A percentile compares a stretch with the other conserved stretches of the same genome.
Evolutionary conservation across 2,888 invertebrate species (phyloP).

Genomic region (Chymomyza amoena): DNA sequence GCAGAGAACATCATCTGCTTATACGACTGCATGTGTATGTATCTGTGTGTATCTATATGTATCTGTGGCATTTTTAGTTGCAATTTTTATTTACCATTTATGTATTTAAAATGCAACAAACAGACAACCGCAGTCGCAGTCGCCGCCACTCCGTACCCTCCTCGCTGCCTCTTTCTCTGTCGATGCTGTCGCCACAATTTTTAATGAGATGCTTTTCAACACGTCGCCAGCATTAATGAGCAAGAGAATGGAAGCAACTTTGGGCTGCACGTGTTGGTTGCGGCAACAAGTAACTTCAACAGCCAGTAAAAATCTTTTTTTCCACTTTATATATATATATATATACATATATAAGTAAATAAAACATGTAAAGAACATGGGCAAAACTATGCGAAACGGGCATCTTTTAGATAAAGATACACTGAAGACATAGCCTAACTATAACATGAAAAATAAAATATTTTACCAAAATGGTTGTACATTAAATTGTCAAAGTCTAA

Average conservation of each 20-base stretch:
- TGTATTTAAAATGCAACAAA: conserved; percentile 19
- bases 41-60: neutral
- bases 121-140: conserved; percentile 19
- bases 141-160: neutral
- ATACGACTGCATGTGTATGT: neutral
- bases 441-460: no score
- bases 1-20: neutral
- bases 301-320: neutral
- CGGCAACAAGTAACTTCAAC: neutral
- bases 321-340: no score
- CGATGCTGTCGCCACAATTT: neutral
- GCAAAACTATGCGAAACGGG: no score
- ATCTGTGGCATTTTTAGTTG: conserved; percentile 8
- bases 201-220: conserved; percentile 62
- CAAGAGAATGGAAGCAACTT: conserved; percentile 22
- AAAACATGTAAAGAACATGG: neutral
- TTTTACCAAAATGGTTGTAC: no score
- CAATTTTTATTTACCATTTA: conserved; percentile 39
- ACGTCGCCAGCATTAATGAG: conserved; percentile 54
- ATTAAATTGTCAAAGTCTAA: no score
- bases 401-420: no score
- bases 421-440: no score
- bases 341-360: neutral
- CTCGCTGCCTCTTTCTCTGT: conserved; percentile 11
- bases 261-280: neutral